Evolutionary conservation across 2,113 vertebrate genomes (phyloP).

Genomic region (Daphoenositta chrysoptera): DNA sequence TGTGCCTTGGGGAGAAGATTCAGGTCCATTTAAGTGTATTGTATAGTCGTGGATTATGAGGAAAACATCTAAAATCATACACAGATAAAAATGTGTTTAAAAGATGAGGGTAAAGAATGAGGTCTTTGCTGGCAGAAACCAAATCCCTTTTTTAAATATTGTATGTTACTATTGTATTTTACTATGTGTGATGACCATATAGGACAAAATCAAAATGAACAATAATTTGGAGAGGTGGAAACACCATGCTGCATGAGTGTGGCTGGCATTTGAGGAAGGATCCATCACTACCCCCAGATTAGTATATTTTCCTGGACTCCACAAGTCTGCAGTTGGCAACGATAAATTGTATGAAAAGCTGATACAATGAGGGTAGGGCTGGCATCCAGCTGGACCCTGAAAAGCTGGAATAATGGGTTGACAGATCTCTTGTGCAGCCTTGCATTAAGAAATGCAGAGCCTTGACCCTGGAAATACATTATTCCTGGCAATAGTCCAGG

Average conservation of each 20-base stretch:
- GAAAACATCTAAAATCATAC: neutral
- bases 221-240: neutral
- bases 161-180: neutral
- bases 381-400: neutral
- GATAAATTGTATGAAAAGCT: neutral
- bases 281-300: neutral
- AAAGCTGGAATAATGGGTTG: neutral
- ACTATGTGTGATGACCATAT: neutral
- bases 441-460: neutral
- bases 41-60: neutral
- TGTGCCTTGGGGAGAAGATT: neutral
- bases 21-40: neutral
- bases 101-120: neutral
- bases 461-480: neutral
- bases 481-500: neutral
- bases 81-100: neutral
- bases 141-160: fast-evolving
- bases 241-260: neutral
- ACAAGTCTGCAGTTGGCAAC: neutral
- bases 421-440: neutral
- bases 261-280: neutral
- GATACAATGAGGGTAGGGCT: neutral
- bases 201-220: neutral
- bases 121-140: neutral
- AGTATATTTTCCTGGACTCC: neutral